Evolutionary conservation across 2,797 vertebrate species (phyloP).

Genomic region (Orientallactaga sibirica): DNA sequence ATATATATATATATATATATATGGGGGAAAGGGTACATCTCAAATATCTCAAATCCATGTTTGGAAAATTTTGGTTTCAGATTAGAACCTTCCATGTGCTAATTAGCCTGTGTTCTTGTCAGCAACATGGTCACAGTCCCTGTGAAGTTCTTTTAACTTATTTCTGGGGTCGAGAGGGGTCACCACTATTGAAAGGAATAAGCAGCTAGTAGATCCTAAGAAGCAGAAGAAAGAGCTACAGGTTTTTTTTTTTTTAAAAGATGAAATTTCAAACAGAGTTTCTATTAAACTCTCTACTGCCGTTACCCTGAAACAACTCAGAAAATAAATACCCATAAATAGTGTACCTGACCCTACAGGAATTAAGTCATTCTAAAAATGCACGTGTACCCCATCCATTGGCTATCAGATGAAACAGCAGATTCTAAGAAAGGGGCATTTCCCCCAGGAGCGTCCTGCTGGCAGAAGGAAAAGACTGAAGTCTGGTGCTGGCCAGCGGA

Average conservation of each 20-base stretch:
- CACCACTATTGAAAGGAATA: background rate
- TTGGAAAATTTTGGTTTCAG: background rate
- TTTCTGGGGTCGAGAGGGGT: background rate
- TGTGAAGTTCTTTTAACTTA: background rate
- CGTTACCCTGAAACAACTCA: background rate
- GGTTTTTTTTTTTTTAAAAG: background rate
- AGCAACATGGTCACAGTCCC: background rate
- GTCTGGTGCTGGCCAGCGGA: too few relatives aligned
- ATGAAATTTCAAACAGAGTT: background rate
- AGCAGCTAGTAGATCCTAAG: background rate
- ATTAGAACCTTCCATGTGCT: background rate
- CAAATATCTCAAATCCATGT: background rate
- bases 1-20: too few relatives aligned
- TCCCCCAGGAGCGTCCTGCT: too few relatives aligned
- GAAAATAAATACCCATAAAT: background rate
- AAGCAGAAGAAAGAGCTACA: background rate
- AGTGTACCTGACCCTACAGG: too few relatives aligned
- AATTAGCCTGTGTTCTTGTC: background rate
- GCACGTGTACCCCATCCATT: too few relatives aligned
- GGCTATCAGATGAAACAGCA: too few relatives aligned
- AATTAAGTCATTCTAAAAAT: too few relatives aligned
- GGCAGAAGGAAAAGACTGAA: too few relatives aligned
- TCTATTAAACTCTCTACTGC: slow-evolving; percentile 6
- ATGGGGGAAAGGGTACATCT: background rate
- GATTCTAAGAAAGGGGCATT: too few relatives aligned